Conservation (phyloP, 2,888 invertebrate species). For the Ophion ellenae region DNA sequence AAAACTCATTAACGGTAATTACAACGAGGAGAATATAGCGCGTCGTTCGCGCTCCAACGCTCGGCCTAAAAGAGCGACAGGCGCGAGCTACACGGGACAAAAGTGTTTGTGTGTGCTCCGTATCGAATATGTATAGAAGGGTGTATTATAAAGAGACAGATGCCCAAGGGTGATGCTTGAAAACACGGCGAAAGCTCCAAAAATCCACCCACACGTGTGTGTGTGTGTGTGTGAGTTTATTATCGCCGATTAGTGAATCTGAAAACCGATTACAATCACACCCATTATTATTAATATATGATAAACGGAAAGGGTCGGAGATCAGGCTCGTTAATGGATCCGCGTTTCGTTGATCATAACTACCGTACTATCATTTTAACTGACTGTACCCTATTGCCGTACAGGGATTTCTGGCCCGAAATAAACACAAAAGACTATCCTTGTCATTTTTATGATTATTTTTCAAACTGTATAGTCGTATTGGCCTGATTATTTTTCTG, state of each 20-base stretch:
- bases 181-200: conserved; percentile 24
- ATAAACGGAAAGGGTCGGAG: conserved; percentile 58
- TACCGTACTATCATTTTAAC: neutral
- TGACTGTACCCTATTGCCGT: neutral
- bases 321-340: conserved; percentile 34
- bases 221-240: neutral
- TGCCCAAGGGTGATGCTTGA: conserved; percentile 14
- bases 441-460: too few relatives aligned
- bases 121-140: conserved; percentile 31
- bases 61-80: conserved; percentile 43
- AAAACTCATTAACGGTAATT: conserved; percentile 70
- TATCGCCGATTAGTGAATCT: conserved; percentile 43
- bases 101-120: conserved; percentile 38
- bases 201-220: neutral
- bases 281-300: conserved; percentile 60
- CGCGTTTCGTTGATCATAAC: neutral
- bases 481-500: too few relatives aligned
- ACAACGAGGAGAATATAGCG: conserved; percentile 65
- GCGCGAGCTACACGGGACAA: neutral
- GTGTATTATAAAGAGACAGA: conserved; percentile 16
- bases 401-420: too few relatives aligned
- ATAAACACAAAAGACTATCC: too few relatives aligned
- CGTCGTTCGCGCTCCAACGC: conserved; percentile 54
- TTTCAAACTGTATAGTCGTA: too few relatives aligned
- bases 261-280: conserved; percentile 49